Base-by-base conservation (phyloP, 1,140 invertebrate species). In the Megathymus violae region DNA sequence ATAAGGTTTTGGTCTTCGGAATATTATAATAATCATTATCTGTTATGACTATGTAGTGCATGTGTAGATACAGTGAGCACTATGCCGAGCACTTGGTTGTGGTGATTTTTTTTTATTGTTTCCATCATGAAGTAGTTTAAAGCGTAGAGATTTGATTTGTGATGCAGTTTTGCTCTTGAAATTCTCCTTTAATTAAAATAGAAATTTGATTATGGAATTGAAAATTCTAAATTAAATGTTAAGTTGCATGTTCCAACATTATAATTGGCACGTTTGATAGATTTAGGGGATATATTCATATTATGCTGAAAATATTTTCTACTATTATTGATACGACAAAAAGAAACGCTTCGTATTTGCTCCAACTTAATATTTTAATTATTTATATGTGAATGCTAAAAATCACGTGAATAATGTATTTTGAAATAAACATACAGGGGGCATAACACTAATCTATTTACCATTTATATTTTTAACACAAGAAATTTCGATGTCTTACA, bases 1-100 rank as follows among this genome's bases (percentile, higher is more conserved):
- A 54, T 16, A 38, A 31, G 47, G 40, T 52, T 40, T n/a, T n/a
- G n/a, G 5, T 14, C 38, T 38, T 60, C 16, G 56, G 19, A 15
- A 43, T 2, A 31, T 22, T 27, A 14, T 16, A 0, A 36, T 11
- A 15, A 36, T 38, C 44, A 11, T 60, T 13, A 6, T 48, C 43
- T 15, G 56, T 46, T 40, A 36, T 52, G 50, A 59, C 50, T 56
- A 56, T 62, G 76, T 88, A 88, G 84, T 89, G 87, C 87, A 89
- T 89, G 87, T 63, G 78, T 88, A 89, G 84, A 72, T 64, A 48
- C 74, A 71, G 71, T 62, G 71, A 78, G 83, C 84, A 85, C 84
- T 78, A 78, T 81, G 85, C 83, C 80, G 61, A 68, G 76, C 77
- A 86, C 85, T 79, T 76, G 88, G 88, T 89, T 90, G 85, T 90